Conservation (phyloP, 2,797 vertebrate genomes). For the Poecilia picta region DNA sequence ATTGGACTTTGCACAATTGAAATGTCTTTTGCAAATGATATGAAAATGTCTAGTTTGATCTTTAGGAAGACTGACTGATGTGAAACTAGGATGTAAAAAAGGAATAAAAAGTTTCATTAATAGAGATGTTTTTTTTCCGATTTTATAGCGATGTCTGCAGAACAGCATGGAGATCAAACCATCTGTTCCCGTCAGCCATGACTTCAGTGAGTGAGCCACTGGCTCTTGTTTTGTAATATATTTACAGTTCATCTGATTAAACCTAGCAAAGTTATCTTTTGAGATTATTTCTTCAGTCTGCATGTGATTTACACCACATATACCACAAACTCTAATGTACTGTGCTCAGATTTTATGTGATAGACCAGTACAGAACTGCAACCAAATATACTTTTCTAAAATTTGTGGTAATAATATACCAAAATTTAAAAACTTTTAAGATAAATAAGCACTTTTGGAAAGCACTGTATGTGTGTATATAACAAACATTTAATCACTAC, state of each 20-base stretch:
- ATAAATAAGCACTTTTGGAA: neutral
- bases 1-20: neutral
- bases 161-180: conserved; percentile 82
- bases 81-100: neutral
- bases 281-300: neutral
- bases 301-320: neutral
- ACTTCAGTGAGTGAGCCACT: conserved; percentile 86
- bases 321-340: neutral
- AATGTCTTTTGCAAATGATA: neutral
- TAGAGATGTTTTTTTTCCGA: conserved; percentile 6
- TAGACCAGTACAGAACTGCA: neutral
- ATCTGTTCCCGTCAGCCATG: conserved; percentile 70
- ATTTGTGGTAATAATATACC: neutral
- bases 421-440: neutral
- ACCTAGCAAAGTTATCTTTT: conserved; percentile 1
- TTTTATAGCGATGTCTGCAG: conserved; percentile 83
- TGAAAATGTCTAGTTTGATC: neutral
- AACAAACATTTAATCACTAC: conserved; percentile 15
- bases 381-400: neutral
- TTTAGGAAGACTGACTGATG: neutral
- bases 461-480: conserved; percentile 7
- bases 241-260: neutral
- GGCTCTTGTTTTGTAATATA: neutral
- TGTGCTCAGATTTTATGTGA: neutral
- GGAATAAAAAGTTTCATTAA: conserved; percentile 5